Base-by-base conservation (phyloP, 2,797 vertebrate species). In the Bradypodion pumilum region DNA sequence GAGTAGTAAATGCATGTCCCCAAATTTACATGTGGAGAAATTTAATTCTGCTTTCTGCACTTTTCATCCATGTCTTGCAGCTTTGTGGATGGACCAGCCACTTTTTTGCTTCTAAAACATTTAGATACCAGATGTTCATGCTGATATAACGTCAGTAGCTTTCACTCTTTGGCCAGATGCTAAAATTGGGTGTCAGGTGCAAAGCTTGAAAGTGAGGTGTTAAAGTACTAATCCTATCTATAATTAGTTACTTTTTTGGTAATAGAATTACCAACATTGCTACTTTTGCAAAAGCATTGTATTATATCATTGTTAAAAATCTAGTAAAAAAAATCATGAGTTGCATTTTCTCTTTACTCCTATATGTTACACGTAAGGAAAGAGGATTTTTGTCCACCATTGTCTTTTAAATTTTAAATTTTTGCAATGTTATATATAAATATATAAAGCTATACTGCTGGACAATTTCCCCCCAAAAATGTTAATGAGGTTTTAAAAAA, bases 101-200 rank as follows among this genome's bases (percentile, higher is more conserved):
- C 73, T n/a, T n/a, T n/a, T n/a, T n/a, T n/a, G n/a, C n/a, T n/a
- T n/a, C n/a, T n/a, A n/a, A n/a, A n/a, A n/a, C n/a, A n/a, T n/a
- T n/a, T n/a, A n/a, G n/a, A n/a, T n/a, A n/a, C n/a, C n/a, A n/a
- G n/a, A n/a, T n/a, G n/a, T n/a, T n/a, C n/a, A n/a, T n/a, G n/a
- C n/a, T n/a, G n/a, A n/a, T n/a, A n/a, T 52, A 74, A 86, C 86
- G 72, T 7, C 42, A 74, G 35, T 76, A 46, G 80, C 74, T 76
- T 52, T 21, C 44, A 62, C 25, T 25, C 1, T 77, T 59, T 60
- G 49, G 60, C 12, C 66, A 32, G 8, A 29, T 69, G 65, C 66
- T 5, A 27, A n/a, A 12, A 16, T 56, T 15, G 13, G 32, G 25
- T 74, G 37, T 25, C 29, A 60, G 63, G 29, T 44, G n/a, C 74